phyloP scores from a whole-genome alignment of 2,797 vertebrate genomes.

The Pempheris klunzingeri region DNA sequence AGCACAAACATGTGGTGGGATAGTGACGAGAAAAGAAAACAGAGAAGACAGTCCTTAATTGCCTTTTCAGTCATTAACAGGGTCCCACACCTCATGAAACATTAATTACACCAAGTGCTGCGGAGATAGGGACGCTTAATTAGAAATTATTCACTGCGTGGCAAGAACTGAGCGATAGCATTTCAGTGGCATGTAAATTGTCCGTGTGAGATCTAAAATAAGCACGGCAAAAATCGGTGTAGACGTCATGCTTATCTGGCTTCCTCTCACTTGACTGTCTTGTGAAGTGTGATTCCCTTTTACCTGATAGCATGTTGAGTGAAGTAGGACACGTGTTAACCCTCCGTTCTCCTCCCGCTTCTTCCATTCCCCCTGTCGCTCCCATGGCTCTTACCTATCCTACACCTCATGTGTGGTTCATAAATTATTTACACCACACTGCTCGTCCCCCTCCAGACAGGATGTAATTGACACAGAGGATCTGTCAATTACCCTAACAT shows the following conservation, averaged over 20 bases:
- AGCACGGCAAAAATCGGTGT: conserved; percentile 46
- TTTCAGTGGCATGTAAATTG: conserved; percentile 70
- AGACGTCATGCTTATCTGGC: conserved; percentile 60
- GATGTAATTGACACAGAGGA: conserved; percentile 75
- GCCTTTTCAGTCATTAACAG: conserved; percentile 86
- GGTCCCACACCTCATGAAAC: conserved; percentile 85
- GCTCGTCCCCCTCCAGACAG: conserved; percentile 53
- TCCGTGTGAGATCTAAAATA: conserved; percentile 71
- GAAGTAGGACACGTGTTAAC: conserved; percentile 71
- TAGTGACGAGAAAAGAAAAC: conserved; percentile 77
- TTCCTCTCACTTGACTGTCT: conserved; percentile 43
- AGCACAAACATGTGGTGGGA: conserved; percentile 68
- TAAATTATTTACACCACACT: conserved; percentile 74
- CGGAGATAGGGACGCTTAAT: conserved; percentile 82
- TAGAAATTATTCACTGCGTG: conserved; percentile 80
- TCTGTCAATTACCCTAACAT: conserved; percentile 75
- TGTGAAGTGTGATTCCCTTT: conserved; percentile 55
- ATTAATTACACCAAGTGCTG: conserved; percentile 84
- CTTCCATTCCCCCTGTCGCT: background rate
- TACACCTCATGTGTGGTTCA: conserved; percentile 59
- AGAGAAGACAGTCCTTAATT: conserved; percentile 80
- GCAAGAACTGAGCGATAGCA: conserved; percentile 69
- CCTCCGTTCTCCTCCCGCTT: conserved; percentile 25
- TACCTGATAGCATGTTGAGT: conserved; percentile 63
- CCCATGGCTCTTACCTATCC: conserved; percentile 34